phyloP scores from a whole-genome alignment of 1,140 invertebrate genomes.

The Aricia agestis region DNA sequence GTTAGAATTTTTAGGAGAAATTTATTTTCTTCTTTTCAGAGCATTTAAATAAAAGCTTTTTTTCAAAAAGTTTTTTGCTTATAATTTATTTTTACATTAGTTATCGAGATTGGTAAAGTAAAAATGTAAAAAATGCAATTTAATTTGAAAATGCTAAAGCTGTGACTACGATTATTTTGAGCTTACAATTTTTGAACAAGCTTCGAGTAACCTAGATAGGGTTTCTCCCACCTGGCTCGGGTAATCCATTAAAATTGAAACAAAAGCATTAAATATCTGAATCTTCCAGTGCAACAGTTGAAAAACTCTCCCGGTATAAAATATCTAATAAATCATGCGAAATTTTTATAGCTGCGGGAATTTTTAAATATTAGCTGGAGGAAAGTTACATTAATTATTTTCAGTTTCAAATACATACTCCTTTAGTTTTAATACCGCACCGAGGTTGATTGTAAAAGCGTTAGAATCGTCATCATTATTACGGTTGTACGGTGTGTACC shows the following conservation, averaged over 20 bases:
- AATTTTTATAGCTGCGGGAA: slow-evolving; percentile 6
- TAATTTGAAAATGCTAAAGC: slow-evolving; percentile 5
- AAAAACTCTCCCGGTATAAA: slow-evolving; percentile 2
- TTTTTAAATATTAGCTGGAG: slow-evolving; percentile 13
- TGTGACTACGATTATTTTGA: neutral
- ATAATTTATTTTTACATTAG: neutral
- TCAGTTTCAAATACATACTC: neutral
- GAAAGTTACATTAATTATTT: slow-evolving; percentile 14
- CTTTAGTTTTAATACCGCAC: neutral
- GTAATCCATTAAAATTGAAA: slow-evolving; percentile 16
- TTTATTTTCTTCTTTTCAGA: no score
- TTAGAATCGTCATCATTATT: no score
- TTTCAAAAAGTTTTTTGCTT: no score
- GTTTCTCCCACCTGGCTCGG: slow-evolving; percentile 6
- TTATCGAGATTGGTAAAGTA: neutral
- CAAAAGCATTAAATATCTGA: slow-evolving; percentile 4
- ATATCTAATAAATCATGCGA: slow-evolving; percentile 13
- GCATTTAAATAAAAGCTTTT: no score
- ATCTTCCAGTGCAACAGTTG: slow-evolving; percentile 9
- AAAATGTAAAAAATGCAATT: neutral
- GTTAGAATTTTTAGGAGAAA: no score
- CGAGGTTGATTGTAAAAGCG: neutral
- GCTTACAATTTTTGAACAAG: neutral
- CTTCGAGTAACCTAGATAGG: slow-evolving; percentile 11
- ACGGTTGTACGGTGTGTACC: no score